These are phyloP conservation scores for Hypanus sabinus DNA, from an alignment of 2,113 vertebrate species.

Conservation along the genomic window DNA sequence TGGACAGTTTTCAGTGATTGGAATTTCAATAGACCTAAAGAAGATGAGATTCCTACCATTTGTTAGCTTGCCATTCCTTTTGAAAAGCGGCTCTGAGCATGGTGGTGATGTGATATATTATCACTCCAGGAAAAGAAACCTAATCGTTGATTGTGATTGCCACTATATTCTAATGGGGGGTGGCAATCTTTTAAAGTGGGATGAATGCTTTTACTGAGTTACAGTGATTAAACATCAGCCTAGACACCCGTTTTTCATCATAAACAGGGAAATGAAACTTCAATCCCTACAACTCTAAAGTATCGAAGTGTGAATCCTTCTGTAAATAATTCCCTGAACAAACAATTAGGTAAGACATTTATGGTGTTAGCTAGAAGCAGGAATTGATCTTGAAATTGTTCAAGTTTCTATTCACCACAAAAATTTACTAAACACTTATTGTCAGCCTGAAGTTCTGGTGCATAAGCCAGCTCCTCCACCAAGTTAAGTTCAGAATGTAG, in stretches of 20 bases:
- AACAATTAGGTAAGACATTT: not conserved
- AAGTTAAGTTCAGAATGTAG: not conserved
- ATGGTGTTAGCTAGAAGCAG: not conserved
- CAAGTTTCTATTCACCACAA: not conserved
- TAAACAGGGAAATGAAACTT: not conserved
- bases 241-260: not conserved
- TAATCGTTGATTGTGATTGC: not conserved
- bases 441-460: not conserved
- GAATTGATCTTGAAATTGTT: conserved; percentile 6
- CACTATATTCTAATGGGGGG: not conserved
- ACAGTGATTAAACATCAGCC: not conserved
- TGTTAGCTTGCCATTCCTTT: not conserved
- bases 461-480: not conserved
- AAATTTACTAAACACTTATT: not conserved
- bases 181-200: not conserved
- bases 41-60: not conserved
- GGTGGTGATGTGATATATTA: not conserved
- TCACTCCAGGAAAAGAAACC: not conserved
- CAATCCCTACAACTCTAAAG: not conserved
- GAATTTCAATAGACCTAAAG: conserved; percentile 39
- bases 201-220: not conserved
- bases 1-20: not conserved
- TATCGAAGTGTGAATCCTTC: not conserved
- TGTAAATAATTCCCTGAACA: not conserved
- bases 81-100: not conserved